Percentiles rank a stretch among this genome's conserved stretches.
Conservation (phyloP, 2,888 invertebrate species). For the Melinaea menophilus region DNA sequence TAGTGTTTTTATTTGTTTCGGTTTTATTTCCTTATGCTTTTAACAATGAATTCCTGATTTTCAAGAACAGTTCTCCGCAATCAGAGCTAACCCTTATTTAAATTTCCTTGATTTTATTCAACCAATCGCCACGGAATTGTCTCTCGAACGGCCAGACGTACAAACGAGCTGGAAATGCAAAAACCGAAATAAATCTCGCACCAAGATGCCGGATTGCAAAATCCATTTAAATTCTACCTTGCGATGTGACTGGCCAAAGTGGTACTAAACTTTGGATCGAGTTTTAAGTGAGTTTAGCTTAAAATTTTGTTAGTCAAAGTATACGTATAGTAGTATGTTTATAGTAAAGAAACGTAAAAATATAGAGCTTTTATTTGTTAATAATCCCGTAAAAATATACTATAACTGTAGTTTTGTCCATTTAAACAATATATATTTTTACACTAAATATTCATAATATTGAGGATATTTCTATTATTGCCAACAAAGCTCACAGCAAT, state of each 20-base stretch:
- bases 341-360: no score
- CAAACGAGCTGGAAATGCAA: constrained; percentile 54
- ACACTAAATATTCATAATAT: no score
- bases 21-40: not conserved
- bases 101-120: constrained; percentile 39
- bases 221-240: constrained; percentile 61
- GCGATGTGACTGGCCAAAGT: constrained; percentile 33
- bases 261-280: constrained; percentile 20
- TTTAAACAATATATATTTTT: no score
- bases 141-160: constrained; percentile 40
- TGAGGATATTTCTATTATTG: no score
- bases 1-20: not conserved
- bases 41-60: not conserved
- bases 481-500: no score
- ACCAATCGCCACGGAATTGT: constrained; percentile 50
- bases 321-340: not conserved
- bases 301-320: not conserved
- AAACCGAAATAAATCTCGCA: constrained; percentile 65
- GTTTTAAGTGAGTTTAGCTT: constrained; percentile 13
- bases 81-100: constrained; percentile 28
- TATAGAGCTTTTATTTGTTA: no score
- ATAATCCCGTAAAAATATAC: no score
- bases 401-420: no score
- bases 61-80: not conserved
- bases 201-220: constrained; percentile 49